Evolutionary conservation across 2,797 vertebrate species (phyloP).

Genomic region (Epinephelus awoara): DNA sequence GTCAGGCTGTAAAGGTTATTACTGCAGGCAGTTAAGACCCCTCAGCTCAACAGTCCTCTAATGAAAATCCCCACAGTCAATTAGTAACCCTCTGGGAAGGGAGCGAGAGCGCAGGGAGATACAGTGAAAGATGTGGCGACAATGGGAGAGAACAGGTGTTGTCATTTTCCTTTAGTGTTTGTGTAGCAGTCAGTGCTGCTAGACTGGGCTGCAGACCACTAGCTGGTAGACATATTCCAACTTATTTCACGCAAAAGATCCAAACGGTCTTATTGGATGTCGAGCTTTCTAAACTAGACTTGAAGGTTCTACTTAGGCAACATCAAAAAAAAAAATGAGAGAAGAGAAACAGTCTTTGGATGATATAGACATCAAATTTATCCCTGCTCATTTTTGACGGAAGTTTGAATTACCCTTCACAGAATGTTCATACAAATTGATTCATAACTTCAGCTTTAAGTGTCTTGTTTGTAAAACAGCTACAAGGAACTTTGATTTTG

Average conservation of each 20-base stretch:
- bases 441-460: background rate
- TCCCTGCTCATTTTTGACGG: background rate
- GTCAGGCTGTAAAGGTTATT: slow-evolving; percentile 40
- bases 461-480: background rate
- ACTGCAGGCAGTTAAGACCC: slow-evolving; percentile 30
- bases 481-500: too few relatives aligned
- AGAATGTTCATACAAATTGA: background rate
- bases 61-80: slow-evolving; percentile 53
- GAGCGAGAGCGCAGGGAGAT: background rate
- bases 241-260: background rate
- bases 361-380: background rate
- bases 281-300: background rate
- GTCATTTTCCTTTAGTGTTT: slow-evolving; percentile 1
- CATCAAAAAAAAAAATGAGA: background rate
- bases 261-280: too few relatives aligned
- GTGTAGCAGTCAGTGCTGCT: background rate
- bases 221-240: background rate
- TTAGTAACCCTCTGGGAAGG: slow-evolving; percentile 33
- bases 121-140: slow-evolving; percentile 6
- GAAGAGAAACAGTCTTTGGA: background rate
- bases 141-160: background rate
- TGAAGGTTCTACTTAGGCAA: background rate
- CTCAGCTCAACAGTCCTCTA: slow-evolving; percentile 29
- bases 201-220: background rate
- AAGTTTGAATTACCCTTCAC: background rate